phyloP scores from a whole-genome alignment of 2,797 vertebrate genomes.

The Chaenodraco wilsoni region DNA sequence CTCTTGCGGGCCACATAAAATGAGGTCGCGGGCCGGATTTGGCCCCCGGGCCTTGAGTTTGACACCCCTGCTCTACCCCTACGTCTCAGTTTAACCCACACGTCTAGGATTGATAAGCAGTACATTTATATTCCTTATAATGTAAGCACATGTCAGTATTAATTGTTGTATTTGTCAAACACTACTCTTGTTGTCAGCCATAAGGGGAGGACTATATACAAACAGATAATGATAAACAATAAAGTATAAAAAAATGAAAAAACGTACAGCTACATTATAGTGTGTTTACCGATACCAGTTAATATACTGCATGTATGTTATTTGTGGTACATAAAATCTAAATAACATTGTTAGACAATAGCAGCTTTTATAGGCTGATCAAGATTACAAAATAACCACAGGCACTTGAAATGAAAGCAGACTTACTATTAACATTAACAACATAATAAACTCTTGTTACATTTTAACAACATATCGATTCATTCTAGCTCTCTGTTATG shows the following conservation, averaged over 20 bases:
- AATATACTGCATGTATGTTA: background rate
- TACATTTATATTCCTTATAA: background rate
- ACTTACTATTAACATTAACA: background rate
- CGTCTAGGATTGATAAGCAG: background rate
- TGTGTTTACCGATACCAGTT: background rate
- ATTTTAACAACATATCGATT: background rate
- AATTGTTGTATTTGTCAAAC: background rate
- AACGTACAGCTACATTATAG: background rate
- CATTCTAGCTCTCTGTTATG: background rate
- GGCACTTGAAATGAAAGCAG: background rate
- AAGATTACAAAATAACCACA: background rate
- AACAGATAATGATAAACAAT: background rate
- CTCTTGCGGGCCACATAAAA: too few relatives aligned
- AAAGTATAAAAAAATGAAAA: background rate
- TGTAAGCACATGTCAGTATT: background rate
- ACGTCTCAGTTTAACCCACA: background rate
- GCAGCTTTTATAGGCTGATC: background rate
- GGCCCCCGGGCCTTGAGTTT: too few relatives aligned
- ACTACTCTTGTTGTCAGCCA: background rate
- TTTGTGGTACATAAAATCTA: background rate
- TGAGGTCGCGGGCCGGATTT: too few relatives aligned
- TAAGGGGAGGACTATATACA: background rate
- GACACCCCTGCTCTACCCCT: background rate
- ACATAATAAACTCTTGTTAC: background rate
- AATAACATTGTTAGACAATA: background rate